These are phyloP conservation scores for Drosophila sordidula DNA, from an alignment of 2,888 invertebrate species.

Conservation along the genomic window DNA sequence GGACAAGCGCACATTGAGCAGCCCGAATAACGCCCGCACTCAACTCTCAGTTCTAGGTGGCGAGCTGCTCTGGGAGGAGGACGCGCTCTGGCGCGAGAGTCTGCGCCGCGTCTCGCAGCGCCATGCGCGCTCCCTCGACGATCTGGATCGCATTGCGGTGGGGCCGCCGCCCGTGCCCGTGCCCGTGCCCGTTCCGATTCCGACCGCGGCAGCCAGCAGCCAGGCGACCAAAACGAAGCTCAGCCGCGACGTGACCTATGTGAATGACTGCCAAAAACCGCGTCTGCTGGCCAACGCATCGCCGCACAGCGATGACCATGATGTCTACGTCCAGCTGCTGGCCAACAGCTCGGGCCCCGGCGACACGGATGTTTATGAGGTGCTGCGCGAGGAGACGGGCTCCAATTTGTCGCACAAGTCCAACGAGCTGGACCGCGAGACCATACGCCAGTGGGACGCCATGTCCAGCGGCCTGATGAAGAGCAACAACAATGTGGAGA, in stretches of 20 bases:
- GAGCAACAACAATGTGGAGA: conserved; percentile 73
- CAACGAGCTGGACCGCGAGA: conserved; percentile 92
- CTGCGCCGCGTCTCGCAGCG: conserved; percentile 91
- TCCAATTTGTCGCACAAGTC: conserved; percentile 85
- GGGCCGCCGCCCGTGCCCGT: conserved; percentile 12
- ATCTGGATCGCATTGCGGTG: conserved; percentile 88
- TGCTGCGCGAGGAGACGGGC: conserved; percentile 83
- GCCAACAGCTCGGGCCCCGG: conserved; percentile 38
- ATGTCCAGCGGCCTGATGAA: conserved; percentile 93
- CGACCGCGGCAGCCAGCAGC: conserved; percentile 42
- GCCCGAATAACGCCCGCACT: conserved; percentile 57
- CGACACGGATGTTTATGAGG: conserved; percentile 84
- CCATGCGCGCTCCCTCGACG: conserved; percentile 93
- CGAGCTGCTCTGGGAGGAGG: conserved; percentile 93
- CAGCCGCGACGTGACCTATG: conserved; percentile 91
- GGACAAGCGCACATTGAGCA: conserved; percentile 32
- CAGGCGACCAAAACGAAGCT: conserved; percentile 85
- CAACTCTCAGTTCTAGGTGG: conserved; percentile 85
- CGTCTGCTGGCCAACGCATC: conserved; percentile 54
- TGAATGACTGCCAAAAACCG: conserved; percentile 89
- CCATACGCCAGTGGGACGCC: conserved; percentile 94
- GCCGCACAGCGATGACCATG: conserved; percentile 71
- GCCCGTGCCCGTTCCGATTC: conserved; percentile 13
- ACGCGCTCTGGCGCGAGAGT: conserved; percentile 92
- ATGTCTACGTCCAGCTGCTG: conserved; percentile 83